These are phyloP conservation scores for Oreonectes daqikongensis DNA, from an alignment of 2,797 vertebrate genomes.

Conservation along the genomic window DNA sequence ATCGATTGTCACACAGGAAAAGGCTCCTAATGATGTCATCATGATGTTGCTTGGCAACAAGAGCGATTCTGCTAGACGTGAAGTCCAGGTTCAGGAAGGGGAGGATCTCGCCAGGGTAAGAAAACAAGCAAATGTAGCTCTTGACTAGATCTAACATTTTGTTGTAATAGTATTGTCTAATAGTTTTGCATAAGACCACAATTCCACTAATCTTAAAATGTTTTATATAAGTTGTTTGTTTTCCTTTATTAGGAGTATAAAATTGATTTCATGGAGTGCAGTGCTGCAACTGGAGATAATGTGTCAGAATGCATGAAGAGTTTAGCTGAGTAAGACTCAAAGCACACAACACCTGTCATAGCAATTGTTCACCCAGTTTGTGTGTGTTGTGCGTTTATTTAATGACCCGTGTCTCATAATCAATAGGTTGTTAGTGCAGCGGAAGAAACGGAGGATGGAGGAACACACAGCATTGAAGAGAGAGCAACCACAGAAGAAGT, in stretches of 20 bases:
- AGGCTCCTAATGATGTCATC: constrained; percentile 69
- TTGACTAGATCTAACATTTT: neutral
- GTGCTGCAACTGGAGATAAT: constrained; percentile 87
- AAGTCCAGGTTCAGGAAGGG: constrained; percentile 77
- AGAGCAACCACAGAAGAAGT: constrained; percentile 66
- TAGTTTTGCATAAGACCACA: neutral
- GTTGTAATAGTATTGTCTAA: neutral
- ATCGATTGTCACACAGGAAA: constrained; percentile 74
- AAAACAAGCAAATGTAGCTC: neutral
- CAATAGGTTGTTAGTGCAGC: constrained; percentile 73
- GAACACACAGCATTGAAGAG: constrained; percentile 64
- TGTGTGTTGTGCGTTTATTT: neutral
- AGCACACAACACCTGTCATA: neutral
- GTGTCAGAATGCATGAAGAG: constrained; percentile 79
- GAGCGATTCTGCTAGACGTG: constrained; percentile 75
- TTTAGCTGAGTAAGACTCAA: constrained; percentile 82
- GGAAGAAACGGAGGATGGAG: constrained; percentile 57
- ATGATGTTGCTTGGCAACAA: constrained; percentile 93
- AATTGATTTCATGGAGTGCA: constrained; percentile 88
- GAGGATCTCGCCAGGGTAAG: constrained; percentile 82
- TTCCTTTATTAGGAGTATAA: constrained; percentile 79
- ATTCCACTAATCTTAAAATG: neutral
- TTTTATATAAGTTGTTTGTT: neutral
- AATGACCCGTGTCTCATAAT: constrained; percentile 22
- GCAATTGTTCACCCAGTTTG: neutral